Conservation (phyloP, 2,113 vertebrate species). For the Chlorodrepanis virens region DNA sequence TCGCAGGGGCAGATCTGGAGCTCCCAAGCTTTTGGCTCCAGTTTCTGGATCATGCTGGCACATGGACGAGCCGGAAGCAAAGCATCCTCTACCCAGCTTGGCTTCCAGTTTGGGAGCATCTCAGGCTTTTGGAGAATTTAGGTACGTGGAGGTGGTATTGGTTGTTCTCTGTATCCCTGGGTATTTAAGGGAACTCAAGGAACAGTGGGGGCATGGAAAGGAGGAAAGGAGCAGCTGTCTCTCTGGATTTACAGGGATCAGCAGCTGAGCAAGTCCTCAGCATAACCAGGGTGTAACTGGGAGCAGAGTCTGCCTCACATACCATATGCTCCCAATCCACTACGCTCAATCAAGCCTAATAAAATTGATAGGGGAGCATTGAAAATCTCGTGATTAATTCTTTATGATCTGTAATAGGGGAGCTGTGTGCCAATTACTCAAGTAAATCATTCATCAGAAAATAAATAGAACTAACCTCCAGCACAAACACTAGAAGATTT, state of each 20-base stretch:
- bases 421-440: conserved; percentile 60
- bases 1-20: not conserved
- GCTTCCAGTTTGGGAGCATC: not conserved
- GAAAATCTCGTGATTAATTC: conserved; percentile 67
- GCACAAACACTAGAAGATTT: conserved; percentile 59
- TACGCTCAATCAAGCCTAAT: conserved; percentile 55
- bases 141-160: not conserved
- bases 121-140: not conserved
- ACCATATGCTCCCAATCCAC: conserved; percentile 54
- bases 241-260: conserved; percentile 22
- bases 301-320: conserved; percentile 30
- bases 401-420: conserved; percentile 66
- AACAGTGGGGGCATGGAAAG: not conserved
- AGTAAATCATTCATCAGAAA: conserved; percentile 70
- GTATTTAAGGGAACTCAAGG: not conserved
- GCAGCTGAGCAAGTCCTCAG: not conserved
- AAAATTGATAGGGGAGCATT: conserved; percentile 64
- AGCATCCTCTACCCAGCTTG: not conserved
- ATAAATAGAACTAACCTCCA: conserved; percentile 67
- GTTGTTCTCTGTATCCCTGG: not conserved
- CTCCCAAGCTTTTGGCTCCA: not conserved
- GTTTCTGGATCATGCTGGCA: not conserved
- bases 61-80: not conserved
- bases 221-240: conserved; percentile 2
- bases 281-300: not conserved